Conservation (phyloP, 2,113 vertebrate species). For the Passerina amoena region DNA sequence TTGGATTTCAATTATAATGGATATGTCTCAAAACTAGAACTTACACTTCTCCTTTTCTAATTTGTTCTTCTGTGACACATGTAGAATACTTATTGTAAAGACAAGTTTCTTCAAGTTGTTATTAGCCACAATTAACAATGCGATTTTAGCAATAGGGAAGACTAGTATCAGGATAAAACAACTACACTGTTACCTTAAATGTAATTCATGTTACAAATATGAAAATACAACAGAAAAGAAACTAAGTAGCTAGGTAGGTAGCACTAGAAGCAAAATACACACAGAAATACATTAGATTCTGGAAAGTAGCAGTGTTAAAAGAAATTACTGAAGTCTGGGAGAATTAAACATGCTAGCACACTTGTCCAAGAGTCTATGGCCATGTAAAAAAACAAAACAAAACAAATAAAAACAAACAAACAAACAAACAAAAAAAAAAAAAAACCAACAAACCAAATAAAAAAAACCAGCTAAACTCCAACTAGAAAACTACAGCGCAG, state of each 20-base stretch:
- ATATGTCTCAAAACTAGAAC: neutral
- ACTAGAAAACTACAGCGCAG: neutral
- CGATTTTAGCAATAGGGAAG: neutral
- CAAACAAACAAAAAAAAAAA: too few species aligned
- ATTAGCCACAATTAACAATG: neutral
- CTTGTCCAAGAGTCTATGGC: neutral
- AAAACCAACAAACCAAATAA: accelerated
- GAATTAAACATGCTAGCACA: neutral
- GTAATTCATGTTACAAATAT: neutral
- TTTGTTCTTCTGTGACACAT: neutral
- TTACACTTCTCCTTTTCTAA: neutral
- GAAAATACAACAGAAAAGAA: neutral
- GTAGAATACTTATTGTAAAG: neutral
- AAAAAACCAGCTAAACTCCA: neutral
- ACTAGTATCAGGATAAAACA: neutral
- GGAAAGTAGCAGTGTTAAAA: neutral
- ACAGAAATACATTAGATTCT: neutral
- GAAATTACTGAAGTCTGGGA: neutral
- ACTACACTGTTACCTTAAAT: neutral
- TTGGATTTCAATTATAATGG: neutral
- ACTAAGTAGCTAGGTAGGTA: neutral
- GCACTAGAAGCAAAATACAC: neutral
- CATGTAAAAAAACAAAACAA: neutral
- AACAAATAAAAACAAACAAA: too few species aligned
- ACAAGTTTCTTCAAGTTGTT: neutral